Conservation (phyloP, 2,113 vertebrate genomes). For the Ageneiosus marmoratus region DNA sequence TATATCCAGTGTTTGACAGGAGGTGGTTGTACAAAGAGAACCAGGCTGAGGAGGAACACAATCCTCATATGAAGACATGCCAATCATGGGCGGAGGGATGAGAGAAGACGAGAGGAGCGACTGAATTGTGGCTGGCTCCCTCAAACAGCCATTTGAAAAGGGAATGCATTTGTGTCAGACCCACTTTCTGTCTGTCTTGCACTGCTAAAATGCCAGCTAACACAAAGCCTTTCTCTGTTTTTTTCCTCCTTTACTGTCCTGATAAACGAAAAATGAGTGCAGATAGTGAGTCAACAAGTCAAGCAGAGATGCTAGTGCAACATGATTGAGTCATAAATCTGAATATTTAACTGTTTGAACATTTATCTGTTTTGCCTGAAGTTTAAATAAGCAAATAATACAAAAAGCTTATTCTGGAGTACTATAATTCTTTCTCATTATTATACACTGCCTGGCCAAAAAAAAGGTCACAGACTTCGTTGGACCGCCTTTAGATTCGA, state of each 20-base stretch:
- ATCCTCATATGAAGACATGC: conserved; percentile 73
- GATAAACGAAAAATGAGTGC: background rate
- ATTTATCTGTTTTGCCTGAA: background rate
- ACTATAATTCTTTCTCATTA: background rate
- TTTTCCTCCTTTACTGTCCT: background rate
- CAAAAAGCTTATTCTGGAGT: background rate
- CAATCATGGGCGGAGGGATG: conserved; percentile 63
- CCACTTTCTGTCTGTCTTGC: conserved; percentile 59
- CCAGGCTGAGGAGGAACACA: conserved; percentile 60
- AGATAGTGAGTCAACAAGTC: conserved; percentile 1
- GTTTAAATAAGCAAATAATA: background rate
- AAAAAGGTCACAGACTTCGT: too few species aligned
- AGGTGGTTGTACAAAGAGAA: conserved; percentile 62
- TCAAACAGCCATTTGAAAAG: conserved; percentile 64
- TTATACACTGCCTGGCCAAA: background rate
- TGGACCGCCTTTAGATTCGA: too few species aligned
- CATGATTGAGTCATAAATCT: background rate
- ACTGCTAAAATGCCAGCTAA: conserved; percentile 35
- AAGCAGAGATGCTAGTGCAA: background rate
- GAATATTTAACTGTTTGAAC: background rate
- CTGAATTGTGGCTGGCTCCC: conserved; percentile 43
- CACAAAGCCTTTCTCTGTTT: background rate
- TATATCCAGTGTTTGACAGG: conserved; percentile 65
- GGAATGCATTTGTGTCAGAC: conserved; percentile 73
- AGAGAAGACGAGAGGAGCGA: conserved; percentile 30